Conservation (phyloP, 1,140 invertebrate genomes). For the Rhopalosiphum maidis region DNA sequence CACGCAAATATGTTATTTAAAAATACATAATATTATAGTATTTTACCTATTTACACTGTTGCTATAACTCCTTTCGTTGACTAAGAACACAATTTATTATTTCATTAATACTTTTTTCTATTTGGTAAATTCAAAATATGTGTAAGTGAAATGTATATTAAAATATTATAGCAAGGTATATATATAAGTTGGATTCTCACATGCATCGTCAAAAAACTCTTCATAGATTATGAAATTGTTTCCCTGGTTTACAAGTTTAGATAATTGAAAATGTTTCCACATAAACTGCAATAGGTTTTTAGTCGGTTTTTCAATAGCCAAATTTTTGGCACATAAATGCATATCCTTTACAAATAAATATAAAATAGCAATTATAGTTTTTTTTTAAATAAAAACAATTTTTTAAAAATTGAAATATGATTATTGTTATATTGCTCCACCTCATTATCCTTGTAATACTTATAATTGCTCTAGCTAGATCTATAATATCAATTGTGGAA, state of each 20-base stretch:
- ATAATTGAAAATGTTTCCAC: constrained; percentile 80
- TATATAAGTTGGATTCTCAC: constrained; percentile 7
- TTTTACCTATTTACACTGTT: not conserved
- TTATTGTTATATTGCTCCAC: not conserved
- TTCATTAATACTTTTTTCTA: not conserved
- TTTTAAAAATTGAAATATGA: not conserved
- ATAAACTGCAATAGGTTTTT: constrained; percentile 86
- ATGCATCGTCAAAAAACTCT: constrained; percentile 73
- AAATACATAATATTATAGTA: not conserved
- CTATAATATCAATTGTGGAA: not conserved
- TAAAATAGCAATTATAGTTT: not conserved
- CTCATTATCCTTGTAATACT: not conserved
- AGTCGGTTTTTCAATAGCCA: constrained; percentile 90
- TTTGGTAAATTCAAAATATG: not conserved
- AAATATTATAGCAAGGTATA: not conserved
- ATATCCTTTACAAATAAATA: constrained; percentile 67
- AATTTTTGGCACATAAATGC: constrained; percentile 72
- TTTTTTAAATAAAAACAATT: not conserved
- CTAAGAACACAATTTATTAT: not conserved
- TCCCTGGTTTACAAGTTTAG: constrained; percentile 77
- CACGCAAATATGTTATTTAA: not conserved
- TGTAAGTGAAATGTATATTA: not conserved
- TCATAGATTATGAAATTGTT: constrained; percentile 90
- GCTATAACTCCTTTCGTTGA: not conserved
- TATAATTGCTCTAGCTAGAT: not conserved